phyloP scores from a whole-genome alignment of 2,113 vertebrate species.

The Chrysemys picta region DNA sequence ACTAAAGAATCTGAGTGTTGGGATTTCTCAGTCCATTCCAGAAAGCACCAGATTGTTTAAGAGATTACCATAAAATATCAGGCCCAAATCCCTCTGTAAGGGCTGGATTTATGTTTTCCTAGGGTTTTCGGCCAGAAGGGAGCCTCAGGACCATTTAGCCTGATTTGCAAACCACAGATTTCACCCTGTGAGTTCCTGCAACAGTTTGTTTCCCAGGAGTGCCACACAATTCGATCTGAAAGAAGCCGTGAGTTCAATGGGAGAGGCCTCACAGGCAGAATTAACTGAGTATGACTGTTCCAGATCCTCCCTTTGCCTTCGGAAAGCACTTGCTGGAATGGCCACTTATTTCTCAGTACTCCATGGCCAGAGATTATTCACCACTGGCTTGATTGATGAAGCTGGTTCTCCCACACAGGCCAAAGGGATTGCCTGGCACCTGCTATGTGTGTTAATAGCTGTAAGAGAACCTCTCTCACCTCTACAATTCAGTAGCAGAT shows the following conservation, averaged over 20 bases:
- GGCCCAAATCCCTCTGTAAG: neutral
- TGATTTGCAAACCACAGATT: neutral
- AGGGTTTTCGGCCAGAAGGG: neutral
- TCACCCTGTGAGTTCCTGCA: neutral
- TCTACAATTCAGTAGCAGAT: neutral
- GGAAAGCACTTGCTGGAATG: rapidly evolving
- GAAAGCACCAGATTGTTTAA: slow-evolving; percentile 49
- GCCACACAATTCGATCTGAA: neutral
- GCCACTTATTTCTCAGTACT: neutral
- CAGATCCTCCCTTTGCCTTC: neutral
- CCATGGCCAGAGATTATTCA: neutral
- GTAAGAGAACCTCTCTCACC: neutral
- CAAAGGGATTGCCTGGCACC: neutral
- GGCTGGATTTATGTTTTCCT: neutral
- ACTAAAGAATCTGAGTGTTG: slow-evolving; percentile 58
- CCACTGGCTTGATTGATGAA: neutral
- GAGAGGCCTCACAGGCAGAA: neutral
- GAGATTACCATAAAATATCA: slow-evolving; percentile 36
- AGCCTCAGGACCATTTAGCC: neutral
- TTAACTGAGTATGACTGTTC: neutral
- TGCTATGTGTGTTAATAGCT: neutral
- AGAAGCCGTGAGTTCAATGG: neutral
- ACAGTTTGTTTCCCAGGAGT: neutral
- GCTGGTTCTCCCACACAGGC: neutral
- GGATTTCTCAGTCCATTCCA: slow-evolving; percentile 59